phyloP scores from a whole-genome alignment of 2,797 vertebrate genomes.

The Ciconia nigra region DNA sequence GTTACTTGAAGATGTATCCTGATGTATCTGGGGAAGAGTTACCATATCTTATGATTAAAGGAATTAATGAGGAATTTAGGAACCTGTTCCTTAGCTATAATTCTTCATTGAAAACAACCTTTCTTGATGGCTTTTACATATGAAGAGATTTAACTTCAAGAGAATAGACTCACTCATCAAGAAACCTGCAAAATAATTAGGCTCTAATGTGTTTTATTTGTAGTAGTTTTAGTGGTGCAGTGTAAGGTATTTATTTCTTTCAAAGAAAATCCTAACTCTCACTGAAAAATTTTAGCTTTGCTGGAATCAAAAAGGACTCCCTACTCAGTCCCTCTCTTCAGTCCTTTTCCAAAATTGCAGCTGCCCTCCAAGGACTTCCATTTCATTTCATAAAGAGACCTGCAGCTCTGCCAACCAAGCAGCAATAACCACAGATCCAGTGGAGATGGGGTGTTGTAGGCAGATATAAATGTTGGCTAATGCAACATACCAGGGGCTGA shows the following conservation, averaged over 20 bases:
- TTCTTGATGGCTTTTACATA: not conserved
- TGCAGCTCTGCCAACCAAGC: not conserved
- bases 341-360: not conserved
- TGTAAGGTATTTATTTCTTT: not conserved
- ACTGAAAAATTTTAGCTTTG: not conserved
- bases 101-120: not conserved
- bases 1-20: not conserved
- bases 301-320: not conserved
- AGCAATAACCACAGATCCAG: not conserved
- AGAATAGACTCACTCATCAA: not conserved
- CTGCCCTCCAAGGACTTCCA: not conserved
- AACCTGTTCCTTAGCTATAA: not conserved
- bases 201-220: not conserved
- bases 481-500: not conserved
- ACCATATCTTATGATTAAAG: not conserved
- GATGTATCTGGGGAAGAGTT: not conserved
- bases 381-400: not conserved
- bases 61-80: not conserved
- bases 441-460: not conserved
- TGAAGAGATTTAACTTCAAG: not conserved
- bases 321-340: not conserved
- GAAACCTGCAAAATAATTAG: not conserved
- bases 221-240: not conserved
- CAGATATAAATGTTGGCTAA: not conserved
- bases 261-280: not conserved